Base-by-base conservation (phyloP, 1,140 invertebrate species). In the Phthorimaea operculella region DNA sequence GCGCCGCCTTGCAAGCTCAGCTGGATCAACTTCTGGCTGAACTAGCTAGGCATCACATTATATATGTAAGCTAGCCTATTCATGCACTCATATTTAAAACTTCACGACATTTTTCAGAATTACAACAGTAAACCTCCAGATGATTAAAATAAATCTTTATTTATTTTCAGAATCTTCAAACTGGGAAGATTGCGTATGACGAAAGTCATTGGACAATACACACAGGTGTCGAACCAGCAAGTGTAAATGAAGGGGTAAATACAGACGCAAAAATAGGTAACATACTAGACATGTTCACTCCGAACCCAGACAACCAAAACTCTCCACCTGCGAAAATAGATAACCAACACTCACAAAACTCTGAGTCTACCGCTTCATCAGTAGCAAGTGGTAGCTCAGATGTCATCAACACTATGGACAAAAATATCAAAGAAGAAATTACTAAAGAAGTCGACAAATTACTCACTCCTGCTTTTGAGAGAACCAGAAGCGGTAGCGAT, bases 1-100 rank as follows among this genome's bases (percentile, higher is more conserved):
- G 61, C 76, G 77, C 51, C 70, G 87, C 63, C 66, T 90, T 59
- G 80, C 87, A 72, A 71, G 79, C 53, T 17, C 89, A 74, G 54
- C 74, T 67, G 15, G 69, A 66, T 49, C 61, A 66, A 51, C 62
- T 77, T n/a, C 34, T 80, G 7, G 57, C 64, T 52, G 75, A 77
- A 52, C 67, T 81, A 4, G 52, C 63, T 18, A 70, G 57, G 42
- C 65, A 81, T 44, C 65, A 68, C 44, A 83, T 83, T 55, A 59
- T 52, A 67, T 83, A 77, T 56, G 80, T 83, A 59, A 70, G 70
- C 36, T 44, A 3, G 14, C 34, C 36, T n/a, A n/a, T n/a, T n/a
- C n/a, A n/a, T n/a, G n/a, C n/a, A n/a, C n/a, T n/a, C n/a, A n/a
- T n/a, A 39, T 39, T 39, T 3, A 39, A 2, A 5, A 39, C 8